Conservation (phyloP, 37 sponge, comb jelly and placozoan genomes). For the Geodia barretti region DNA sequence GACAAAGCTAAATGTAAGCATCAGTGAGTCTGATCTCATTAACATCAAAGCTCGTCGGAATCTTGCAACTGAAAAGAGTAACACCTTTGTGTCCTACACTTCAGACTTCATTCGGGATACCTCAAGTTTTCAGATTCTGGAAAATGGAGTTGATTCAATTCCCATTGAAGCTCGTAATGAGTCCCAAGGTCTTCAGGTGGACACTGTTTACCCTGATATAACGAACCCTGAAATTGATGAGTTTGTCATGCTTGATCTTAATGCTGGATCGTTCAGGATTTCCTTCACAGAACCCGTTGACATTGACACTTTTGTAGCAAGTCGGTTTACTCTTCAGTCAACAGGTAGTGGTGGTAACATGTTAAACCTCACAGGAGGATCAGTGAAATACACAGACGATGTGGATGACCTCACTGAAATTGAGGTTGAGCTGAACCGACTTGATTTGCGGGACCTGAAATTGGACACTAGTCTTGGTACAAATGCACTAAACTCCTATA, state of each 20-base stretch:
- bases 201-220: slow-evolving; percentile 45
- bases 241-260: slow-evolving; percentile 70
- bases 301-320: slow-evolving; percentile 46
- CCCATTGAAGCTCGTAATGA: slow-evolving; percentile 19
- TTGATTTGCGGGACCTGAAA: slow-evolving; percentile 61
- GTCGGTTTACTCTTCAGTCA: slow-evolving; percentile 64
- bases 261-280: slow-evolving; percentile 53
- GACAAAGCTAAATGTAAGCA: slow-evolving; percentile 21
- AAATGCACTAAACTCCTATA: slow-evolving; percentile 43
- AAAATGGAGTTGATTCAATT: slow-evolving; percentile 39
- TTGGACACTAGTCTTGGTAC: slow-evolving; percentile 71
- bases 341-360: slow-evolving; percentile 23
- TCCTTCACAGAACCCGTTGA: slow-evolving; percentile 83
- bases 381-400: slow-evolving; percentile 13
- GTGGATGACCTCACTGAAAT: slow-evolving; percentile 37
- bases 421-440: slow-evolving; percentile 49
- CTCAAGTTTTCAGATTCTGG: slow-evolving; percentile 2
- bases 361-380: slow-evolving; percentile 49
- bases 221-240: slow-evolving; percentile 53
- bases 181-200: slow-evolving; percentile 33
- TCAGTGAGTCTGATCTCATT: slow-evolving; percentile 53
- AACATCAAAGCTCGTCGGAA: slow-evolving; percentile 53
- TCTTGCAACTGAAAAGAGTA: slow-evolving; percentile 56
- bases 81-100: slow-evolving; percentile 68
- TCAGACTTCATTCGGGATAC: slow-evolving; percentile 66